Evolutionary conservation across 2,888 invertebrate genomes (phyloP).

Genomic region (Aphrophora alni): DNA sequence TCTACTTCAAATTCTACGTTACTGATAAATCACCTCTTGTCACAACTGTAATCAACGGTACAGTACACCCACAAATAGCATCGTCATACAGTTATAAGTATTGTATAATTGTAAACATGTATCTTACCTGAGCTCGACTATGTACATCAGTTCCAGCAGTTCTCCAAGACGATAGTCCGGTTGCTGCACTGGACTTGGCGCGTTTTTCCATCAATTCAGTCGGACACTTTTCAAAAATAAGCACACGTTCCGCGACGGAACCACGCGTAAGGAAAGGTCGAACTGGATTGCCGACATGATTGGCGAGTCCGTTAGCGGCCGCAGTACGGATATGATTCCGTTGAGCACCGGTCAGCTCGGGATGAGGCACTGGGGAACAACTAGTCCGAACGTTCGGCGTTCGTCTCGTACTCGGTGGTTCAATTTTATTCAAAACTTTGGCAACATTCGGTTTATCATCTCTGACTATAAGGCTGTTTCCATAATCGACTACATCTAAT

Average conservation of each 20-base stretch:
- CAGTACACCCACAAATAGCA: too few species aligned
- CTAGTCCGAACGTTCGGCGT: slow-evolving; percentile 29
- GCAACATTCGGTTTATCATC: not conserved
- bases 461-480: not conserved
- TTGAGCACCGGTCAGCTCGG: slow-evolving; percentile 62
- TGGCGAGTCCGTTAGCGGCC: slow-evolving; percentile 32
- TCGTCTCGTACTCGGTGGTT: not conserved
- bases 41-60: too few species aligned
- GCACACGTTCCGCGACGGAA: slow-evolving; percentile 87
- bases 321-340: slow-evolving; percentile 61
- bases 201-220: slow-evolving; percentile 78
- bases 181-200: slow-evolving; percentile 61
- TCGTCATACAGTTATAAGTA: too few species aligned
- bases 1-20: too few species aligned
- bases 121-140: slow-evolving; percentile 62
- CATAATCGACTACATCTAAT: slow-evolving; percentile 16
- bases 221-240: slow-evolving; percentile 90
- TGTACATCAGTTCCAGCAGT: slow-evolving; percentile 58
- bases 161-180: slow-evolving; percentile 55
- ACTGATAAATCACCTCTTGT: too few species aligned
- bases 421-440: not conserved
- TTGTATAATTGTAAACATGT: too few species aligned
- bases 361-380: slow-evolving; percentile 66
- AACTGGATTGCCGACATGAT: slow-evolving; percentile 66
- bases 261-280: slow-evolving; percentile 87